Percentiles rank a stretch among this genome's conserved stretches.
Evolutionary conservation across 2,797 vertebrate species (phyloP).

Genomic region (Perdix hodgsoniae): DNA sequence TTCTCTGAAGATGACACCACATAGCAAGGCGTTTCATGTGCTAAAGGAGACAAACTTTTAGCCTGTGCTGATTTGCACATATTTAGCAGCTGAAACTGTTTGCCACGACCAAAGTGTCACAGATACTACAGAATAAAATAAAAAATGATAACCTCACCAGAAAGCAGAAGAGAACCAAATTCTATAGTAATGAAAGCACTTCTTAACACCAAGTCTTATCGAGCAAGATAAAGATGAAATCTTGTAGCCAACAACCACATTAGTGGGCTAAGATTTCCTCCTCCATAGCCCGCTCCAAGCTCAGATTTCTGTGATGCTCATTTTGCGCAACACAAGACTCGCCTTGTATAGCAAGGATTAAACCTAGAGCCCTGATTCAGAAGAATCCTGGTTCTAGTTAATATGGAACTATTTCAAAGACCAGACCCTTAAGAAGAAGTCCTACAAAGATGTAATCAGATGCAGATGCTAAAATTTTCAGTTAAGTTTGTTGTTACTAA

Average conservation of each 20-base stretch:
- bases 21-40: background rate
- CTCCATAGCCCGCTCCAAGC: conserved; percentile 14
- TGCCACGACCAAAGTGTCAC: background rate
- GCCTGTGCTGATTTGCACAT: background rate
- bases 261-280: background rate
- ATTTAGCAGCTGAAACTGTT: background rate
- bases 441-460: conserved; percentile 41
- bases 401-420: conserved; percentile 12
- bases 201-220: background rate
- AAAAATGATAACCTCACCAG: background rate
- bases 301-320: background rate
- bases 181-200: background rate
- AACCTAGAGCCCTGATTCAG: conserved; percentile 29
- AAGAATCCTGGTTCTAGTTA: background rate
- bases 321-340: conserved; percentile 46
- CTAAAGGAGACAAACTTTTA: conserved; percentile 21
- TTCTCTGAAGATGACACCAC: conserved; percentile 4
- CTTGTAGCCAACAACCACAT: background rate
- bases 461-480: conserved; percentile 44
- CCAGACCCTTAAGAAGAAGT: background rate
- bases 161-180: conserved; percentile 13
- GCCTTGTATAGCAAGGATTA: background rate
- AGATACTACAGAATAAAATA: background rate
- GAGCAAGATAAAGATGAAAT: conserved; percentile 38
- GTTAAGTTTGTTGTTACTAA: conserved; percentile 9